These are phyloP conservation scores for Cheilosia vernalis DNA, from an alignment of 2,888 invertebrate genomes.

Conservation along the genomic window DNA sequence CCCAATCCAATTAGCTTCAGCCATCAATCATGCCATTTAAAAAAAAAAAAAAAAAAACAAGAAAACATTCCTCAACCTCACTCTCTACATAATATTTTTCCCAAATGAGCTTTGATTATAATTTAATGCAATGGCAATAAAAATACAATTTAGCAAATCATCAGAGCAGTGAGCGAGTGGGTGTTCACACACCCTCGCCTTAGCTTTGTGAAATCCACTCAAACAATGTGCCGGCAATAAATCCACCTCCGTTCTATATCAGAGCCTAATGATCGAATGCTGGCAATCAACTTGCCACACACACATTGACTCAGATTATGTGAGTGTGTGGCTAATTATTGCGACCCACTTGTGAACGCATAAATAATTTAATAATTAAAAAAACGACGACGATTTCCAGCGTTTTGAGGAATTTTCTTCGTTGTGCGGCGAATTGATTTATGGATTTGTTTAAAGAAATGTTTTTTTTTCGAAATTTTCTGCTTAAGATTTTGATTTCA, in stretches of 20 bases:
- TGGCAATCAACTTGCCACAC: constrained; percentile 57
- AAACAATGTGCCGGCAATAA: constrained; percentile 39
- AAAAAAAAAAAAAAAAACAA: not conserved
- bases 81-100: not conserved
- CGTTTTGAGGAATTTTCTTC: not conserved
- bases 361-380: constrained; percentile 47
- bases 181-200: constrained; percentile 26
- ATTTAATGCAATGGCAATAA: constrained; percentile 38
- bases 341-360: constrained; percentile 52
- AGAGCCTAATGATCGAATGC: constrained; percentile 62
- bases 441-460: not conserved
- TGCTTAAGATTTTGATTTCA: no score
- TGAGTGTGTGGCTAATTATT: constrained; percentile 38
- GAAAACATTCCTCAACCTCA: not conserved
- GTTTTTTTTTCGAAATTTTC: not conserved
- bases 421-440: constrained; percentile 6
- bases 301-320: constrained; percentile 9
- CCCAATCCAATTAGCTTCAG: constrained; percentile 16
- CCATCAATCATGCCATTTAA: not conserved
- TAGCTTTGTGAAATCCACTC: constrained; percentile 29
- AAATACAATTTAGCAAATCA: constrained; percentile 53
- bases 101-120: constrained; percentile 23
- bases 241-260: constrained; percentile 55
- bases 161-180: constrained; percentile 1
- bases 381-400: constrained; percentile 3